These are phyloP conservation scores for Heliconius ethilla DNA, from an alignment of 2,888 invertebrate species.

Conservation along the genomic window DNA sequence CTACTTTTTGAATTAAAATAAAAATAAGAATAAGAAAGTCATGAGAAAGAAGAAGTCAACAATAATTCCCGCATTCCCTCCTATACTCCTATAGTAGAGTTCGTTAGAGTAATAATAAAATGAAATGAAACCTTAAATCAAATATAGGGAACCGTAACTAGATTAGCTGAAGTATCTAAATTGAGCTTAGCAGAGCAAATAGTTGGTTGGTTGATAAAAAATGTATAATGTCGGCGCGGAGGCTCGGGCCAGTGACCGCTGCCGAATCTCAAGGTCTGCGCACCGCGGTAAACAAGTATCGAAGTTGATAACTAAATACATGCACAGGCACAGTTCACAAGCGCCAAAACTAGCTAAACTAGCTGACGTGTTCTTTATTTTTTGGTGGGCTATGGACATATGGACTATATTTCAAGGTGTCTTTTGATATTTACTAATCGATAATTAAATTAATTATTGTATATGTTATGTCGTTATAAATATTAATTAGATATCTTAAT, in stretches of 20 bases:
- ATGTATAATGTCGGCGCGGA: conserved; percentile 61
- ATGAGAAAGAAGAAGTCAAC: not conserved
- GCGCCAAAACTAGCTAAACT: conserved; percentile 5
- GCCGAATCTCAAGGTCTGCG: conserved; percentile 80
- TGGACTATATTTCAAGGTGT: conserved; percentile 2
- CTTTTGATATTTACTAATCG: not conserved
- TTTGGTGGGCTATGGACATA: conserved; percentile 8
- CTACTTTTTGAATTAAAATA: not conserved
- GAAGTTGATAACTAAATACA: conserved; percentile 53
- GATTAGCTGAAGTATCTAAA: conserved; percentile 37
- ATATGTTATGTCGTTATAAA: not conserved
- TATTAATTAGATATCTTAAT: not conserved
- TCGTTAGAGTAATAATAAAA: not conserved
- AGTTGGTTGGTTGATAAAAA: conserved; percentile 55
- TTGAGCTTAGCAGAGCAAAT: conserved; percentile 41
- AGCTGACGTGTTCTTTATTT: conserved; percentile 6
- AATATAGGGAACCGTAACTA: conserved; percentile 27
- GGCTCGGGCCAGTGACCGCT: conserved; percentile 76
- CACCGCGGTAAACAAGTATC: conserved; percentile 77
- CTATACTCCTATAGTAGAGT: not conserved
- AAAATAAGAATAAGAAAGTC: conserved; percentile 31
- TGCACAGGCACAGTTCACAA: not conserved
- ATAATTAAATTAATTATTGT: not conserved
- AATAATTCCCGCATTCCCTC: too few relatives aligned
- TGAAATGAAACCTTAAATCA: conserved; percentile 16